Conservation (phyloP, 2,888 invertebrate genomes). For the Ischnura elegans region DNA sequence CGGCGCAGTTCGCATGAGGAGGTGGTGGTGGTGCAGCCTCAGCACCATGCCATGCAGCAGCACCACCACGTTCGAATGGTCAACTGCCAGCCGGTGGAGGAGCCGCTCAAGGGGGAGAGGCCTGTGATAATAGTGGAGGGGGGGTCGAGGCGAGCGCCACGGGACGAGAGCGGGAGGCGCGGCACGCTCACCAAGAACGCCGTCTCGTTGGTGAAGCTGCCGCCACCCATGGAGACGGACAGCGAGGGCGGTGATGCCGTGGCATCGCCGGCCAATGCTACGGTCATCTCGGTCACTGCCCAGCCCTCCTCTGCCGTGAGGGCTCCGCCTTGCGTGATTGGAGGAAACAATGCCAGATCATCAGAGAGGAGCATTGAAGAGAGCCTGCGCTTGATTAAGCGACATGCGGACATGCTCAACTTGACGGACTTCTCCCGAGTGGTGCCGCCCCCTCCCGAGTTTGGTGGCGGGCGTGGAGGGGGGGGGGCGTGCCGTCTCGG, state of each 20-base stretch:
- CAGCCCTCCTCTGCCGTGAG: neutral
- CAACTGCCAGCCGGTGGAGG: neutral
- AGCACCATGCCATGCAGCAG: neutral
- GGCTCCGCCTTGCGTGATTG: neutral
- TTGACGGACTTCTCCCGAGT: conserved; percentile 77
- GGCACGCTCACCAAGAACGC: conserved; percentile 83
- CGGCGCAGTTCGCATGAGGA: conserved; percentile 52
- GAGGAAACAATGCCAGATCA: conserved; percentile 58
- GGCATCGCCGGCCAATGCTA: neutral
- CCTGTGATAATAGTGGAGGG: conserved; percentile 69
- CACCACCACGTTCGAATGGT: neutral
- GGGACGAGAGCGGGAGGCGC: conserved; percentile 73
- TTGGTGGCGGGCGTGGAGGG: conserved; percentile 74
- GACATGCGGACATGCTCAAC: conserved; percentile 76
- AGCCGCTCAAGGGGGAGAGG: conserved; percentile 69
- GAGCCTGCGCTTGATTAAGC: conserved; percentile 75
- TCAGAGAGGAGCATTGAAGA: conserved; percentile 75
- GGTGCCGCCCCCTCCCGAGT: conserved; percentile 83
- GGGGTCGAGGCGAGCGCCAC: neutral
- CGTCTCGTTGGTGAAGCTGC: conserved; percentile 88
- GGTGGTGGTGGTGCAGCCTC: neutral
- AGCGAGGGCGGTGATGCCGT: conserved; percentile 80
- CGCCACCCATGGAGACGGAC: conserved; percentile 87
- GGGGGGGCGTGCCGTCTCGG: conserved; percentile 68
- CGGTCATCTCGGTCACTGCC: neutral